Evolutionary conservation across 2,113 vertebrate species (phyloP).

Genomic region (Aegithalos caudatus): DNA sequence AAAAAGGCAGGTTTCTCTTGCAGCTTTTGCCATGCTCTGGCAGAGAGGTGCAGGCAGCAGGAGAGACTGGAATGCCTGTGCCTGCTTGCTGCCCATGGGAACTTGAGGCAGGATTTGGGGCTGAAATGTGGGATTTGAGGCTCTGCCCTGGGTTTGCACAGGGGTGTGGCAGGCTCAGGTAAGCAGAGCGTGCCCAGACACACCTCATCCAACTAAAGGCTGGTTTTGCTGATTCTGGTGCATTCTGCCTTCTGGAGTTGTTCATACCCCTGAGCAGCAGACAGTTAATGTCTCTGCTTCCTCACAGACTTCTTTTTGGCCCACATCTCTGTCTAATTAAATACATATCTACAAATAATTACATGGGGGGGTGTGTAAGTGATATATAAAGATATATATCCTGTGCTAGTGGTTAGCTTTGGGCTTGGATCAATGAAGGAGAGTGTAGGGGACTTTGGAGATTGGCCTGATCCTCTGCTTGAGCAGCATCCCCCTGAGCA

Average conservation of each 20-base stretch:
- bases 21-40: accelerated
- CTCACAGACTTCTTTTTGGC: neutral
- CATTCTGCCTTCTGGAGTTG: neutral
- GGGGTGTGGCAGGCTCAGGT: neutral
- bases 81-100: neutral
- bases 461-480: accelerated
- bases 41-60: neutral
- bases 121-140: conserved; percentile 5
- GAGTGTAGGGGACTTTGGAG: neutral
- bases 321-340: neutral
- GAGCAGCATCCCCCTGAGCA: neutral
- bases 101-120: neutral
- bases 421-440: neutral
- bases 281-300: conserved; percentile 10
- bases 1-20: neutral
- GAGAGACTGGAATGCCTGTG: neutral
- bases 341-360: conserved; percentile 24
- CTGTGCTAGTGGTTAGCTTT: neutral
- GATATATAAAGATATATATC: neutral
- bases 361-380: neutral
- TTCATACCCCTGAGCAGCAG: neutral
- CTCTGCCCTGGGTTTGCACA: neutral
- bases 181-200: neutral
- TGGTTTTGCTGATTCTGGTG: neutral
- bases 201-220: neutral